Conservation (phyloP, 2,888 invertebrate species). For the Mellilla xanthometata region DNA sequence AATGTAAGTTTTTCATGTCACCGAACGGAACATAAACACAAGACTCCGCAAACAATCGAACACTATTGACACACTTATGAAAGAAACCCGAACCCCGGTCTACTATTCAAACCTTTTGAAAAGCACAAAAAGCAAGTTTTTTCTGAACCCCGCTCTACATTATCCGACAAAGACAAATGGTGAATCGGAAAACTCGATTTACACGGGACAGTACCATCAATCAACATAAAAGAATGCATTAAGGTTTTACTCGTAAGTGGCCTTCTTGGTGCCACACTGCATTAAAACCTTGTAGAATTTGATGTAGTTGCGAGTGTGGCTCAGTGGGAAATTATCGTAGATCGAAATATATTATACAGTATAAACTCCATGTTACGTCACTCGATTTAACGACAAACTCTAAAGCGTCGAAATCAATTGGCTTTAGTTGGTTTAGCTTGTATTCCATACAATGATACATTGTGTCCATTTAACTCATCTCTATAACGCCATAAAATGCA, state of each 20-base stretch:
- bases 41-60: neutral
- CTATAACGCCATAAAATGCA: too few relatives aligned
- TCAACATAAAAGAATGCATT: conserved; percentile 52
- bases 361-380: too few relatives aligned
- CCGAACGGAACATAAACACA: too few relatives aligned
- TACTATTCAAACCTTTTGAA: conserved; percentile 9
- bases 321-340: too few relatives aligned
- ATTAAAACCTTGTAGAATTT: neutral
- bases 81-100: conserved; percentile 6
- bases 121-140: conserved; percentile 15
- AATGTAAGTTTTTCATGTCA: too few relatives aligned
- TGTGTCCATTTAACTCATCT: too few relatives aligned
- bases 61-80: conserved; percentile 7
- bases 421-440: too few relatives aligned
- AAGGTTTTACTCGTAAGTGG: conserved; percentile 36
- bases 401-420: too few relatives aligned
- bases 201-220: conserved; percentile 39
- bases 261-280: conserved; percentile 6
- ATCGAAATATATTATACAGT: too few relatives aligned
- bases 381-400: too few relatives aligned
- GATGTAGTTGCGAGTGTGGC: too few relatives aligned
- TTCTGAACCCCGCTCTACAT: conserved; percentile 18
- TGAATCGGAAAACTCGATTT: conserved; percentile 36
- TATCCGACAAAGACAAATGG: conserved; percentile 46
- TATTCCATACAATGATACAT: too few relatives aligned